Conservation (phyloP, 2,888 invertebrate genomes). For the Ectobius pallidus region DNA sequence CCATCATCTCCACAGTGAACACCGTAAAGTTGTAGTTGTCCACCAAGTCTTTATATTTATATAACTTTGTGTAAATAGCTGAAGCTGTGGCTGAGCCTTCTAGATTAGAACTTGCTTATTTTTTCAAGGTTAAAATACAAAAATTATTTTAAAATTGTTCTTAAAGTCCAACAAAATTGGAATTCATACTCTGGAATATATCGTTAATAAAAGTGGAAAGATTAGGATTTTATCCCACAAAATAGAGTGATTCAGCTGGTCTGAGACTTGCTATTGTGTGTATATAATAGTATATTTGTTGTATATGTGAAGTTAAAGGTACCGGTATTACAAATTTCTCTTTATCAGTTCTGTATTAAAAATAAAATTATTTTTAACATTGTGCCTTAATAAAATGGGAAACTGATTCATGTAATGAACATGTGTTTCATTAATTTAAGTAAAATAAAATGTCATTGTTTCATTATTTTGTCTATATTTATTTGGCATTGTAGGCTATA, state of each 20-base stretch:
- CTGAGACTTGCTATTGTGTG: not conserved
- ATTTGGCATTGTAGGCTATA: too few species aligned
- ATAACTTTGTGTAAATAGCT: too few species aligned
- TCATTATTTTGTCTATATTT: too few species aligned
- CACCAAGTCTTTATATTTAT: too few species aligned
- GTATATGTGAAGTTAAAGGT: not conserved
- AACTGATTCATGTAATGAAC: not conserved
- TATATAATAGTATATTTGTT: not conserved
- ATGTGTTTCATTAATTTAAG: slow-evolving; percentile 9
- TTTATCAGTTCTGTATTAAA: not conserved
- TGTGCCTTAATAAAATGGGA: slow-evolving; percentile 5
- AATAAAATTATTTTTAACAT: not conserved
- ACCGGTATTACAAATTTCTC: not conserved
- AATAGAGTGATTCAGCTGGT: not conserved
- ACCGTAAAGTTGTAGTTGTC: too few species aligned
- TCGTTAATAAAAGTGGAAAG: not conserved
- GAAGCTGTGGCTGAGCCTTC: too few species aligned
- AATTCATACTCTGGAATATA: not conserved
- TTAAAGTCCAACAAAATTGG: too few species aligned
- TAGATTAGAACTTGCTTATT: too few species aligned
- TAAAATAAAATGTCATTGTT: not conserved
- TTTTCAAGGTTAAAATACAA: too few species aligned
- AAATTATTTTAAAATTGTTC: too few species aligned
- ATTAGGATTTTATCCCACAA: too few species aligned
- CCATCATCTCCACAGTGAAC: too few species aligned